Evolutionary conservation across 2,113 vertebrate species (phyloP).

Genomic region (Pelvicachromis taeniatus): DNA sequence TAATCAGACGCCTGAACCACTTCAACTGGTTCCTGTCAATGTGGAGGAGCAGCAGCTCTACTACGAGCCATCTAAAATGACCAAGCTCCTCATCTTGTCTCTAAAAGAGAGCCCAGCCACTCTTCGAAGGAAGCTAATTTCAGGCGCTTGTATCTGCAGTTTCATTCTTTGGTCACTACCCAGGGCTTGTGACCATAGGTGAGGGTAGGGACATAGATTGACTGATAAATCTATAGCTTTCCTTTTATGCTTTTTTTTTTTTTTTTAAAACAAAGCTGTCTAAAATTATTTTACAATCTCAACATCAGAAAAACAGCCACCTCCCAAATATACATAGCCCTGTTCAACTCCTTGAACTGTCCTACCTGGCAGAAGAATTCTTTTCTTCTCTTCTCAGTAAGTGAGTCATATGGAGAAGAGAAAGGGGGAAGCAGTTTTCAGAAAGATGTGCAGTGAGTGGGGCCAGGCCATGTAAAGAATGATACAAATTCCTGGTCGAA

Average conservation of each 20-base stretch:
- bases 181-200: background rate
- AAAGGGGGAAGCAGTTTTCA: background rate
- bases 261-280: background rate
- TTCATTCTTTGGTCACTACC: background rate
- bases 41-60: background rate
- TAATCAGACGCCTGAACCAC: background rate
- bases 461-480: background rate
- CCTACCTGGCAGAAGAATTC: background rate
- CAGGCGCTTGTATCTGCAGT: too few species aligned
- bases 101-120: background rate
- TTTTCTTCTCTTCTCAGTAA: background rate
- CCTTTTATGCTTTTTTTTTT: background rate
- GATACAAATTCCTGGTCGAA: background rate
- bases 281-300: background rate
- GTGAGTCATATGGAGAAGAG: constrained; percentile 4
- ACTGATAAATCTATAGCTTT: background rate
- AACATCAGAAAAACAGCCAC: background rate
- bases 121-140: background rate
- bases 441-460: background rate
- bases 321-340: background rate
- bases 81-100: background rate
- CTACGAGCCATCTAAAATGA: background rate
- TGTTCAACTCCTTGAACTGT: background rate
- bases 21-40: background rate
- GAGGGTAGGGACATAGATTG: background rate